A percentile compares a stretch with the other conserved stretches of the same genome.
phyloP scores from a whole-genome alignment of 2,888 invertebrate genomes.

The Teleiodes luculella region DNA sequence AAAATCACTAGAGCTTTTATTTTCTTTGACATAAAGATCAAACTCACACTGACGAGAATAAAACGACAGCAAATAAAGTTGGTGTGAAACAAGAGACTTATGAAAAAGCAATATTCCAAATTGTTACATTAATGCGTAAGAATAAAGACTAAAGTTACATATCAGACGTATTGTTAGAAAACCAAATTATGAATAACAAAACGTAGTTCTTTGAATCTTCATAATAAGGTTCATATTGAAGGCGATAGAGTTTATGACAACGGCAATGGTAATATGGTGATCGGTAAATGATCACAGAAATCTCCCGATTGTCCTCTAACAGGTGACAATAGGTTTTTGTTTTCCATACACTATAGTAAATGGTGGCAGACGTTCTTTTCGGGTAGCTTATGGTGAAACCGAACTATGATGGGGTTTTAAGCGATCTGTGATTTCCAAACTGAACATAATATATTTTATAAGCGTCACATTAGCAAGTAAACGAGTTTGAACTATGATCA shows the following conservation, averaged over 20 bases:
- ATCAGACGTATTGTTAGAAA: constrained; percentile 20
- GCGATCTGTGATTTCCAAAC: constrained; percentile 42
- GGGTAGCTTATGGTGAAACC: constrained; percentile 70
- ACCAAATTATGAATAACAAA: neutral
- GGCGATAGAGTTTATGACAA: neutral
- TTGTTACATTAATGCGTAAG: constrained; percentile 36
- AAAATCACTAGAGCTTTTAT: constrained; percentile 7
- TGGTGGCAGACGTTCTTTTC: constrained; percentile 57
- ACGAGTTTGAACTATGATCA: neutral
- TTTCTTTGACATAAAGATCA: constrained; percentile 17
- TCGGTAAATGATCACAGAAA: constrained; percentile 41
- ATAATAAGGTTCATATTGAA: constrained; percentile 25
- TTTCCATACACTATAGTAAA: constrained; percentile 34
- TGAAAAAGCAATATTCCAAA: constrained; percentile 40
- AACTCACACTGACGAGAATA: constrained; percentile 18
- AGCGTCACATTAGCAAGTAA: neutral
- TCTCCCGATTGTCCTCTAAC: constrained; percentile 66
- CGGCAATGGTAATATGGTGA: constrained; percentile 27
- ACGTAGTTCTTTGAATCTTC: neutral
- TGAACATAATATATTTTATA: neutral
- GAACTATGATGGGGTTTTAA: constrained; percentile 62
- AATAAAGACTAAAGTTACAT: constrained; percentile 45
- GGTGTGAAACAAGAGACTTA: constrained; percentile 30
- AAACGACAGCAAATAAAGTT: constrained; percentile 6
- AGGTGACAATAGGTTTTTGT: constrained; percentile 70